Percentiles rank a stretch among this genome's conserved stretches.
phyloP scores from a whole-genome alignment of 2,797 vertebrate species.

The Ctenopoma multispine region DNA sequence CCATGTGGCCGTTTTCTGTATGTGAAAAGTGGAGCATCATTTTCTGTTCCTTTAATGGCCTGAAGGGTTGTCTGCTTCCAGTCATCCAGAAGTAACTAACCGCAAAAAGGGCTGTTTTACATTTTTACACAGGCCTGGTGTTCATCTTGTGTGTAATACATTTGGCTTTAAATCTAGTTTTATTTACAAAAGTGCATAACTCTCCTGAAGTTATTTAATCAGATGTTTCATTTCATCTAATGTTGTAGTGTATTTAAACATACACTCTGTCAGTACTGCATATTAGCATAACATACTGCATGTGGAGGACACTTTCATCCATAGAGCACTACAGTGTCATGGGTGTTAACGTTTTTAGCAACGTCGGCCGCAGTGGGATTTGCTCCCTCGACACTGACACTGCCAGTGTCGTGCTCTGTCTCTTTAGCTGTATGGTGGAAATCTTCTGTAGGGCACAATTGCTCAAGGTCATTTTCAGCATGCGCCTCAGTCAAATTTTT shows the following conservation, averaged over 20 bases:
- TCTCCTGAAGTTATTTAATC: neutral
- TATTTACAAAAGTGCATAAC: neutral
- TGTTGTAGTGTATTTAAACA: neutral
- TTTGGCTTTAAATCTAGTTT: neutral
- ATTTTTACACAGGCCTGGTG: conserved; percentile 55
- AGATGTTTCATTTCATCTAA: neutral
- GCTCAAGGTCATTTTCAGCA: conserved; percentile 9
- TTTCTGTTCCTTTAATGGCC: conserved; percentile 66
- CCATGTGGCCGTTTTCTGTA: neutral
- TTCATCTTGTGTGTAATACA: conserved; percentile 34
- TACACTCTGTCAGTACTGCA: conserved; percentile 6
- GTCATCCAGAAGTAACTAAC: conserved; percentile 74
- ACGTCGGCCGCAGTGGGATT: conserved; percentile 47
- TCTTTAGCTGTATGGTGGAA: conserved; percentile 31
- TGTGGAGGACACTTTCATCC: conserved; percentile 20
- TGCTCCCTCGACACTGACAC: conserved; percentile 41
- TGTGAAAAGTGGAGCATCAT: conserved; percentile 36
- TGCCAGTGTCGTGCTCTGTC: conserved; percentile 32
- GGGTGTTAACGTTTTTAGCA: conserved; percentile 58
- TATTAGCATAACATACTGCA: conserved; percentile 8
- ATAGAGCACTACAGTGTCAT: conserved; percentile 25
- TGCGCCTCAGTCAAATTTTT: conserved; percentile 5
- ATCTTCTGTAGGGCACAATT: conserved; percentile 19
- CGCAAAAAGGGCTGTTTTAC: conserved; percentile 60
- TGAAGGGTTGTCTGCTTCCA: conserved; percentile 62